Evolutionary conservation across 2,113 vertebrate genomes (phyloP), one percentile per base, ranked within the genome.

Genomic region (Sebastes fasciatus): DNA sequence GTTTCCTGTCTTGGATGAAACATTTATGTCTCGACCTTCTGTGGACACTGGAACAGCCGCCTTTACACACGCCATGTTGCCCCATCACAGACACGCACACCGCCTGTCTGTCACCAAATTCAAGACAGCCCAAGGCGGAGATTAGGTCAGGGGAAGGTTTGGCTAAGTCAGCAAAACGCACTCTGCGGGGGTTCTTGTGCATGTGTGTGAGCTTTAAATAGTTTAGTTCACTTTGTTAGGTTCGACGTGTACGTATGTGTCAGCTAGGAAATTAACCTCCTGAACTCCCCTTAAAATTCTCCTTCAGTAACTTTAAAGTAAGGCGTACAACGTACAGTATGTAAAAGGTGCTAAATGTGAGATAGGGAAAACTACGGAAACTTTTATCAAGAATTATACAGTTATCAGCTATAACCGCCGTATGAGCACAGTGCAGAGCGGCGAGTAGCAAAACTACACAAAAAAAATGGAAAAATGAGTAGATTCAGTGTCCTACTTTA

Each of bases 1-100:
- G 83, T 92, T 88, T 92, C 84, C 91, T 92, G 90, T 74, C 75
- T 61, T n/a, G 9, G 48, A 82, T 88, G 58, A 93, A 91, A 94
- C 84, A 88, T 94, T 90, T 51, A 93, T 89, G 70, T 26, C 74
- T 86, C 4, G 40, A 84, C 57, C 77, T 90, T 90, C 67, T 66
- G 82, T 66, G 26, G 65, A 84, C 71, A 79, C 21, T 54, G 72
- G 46, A 83, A 87, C 83, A 78, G 65, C 68, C 77, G 80, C 86
- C 77, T 90, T 87, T 72, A 78, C 45, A 85, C 77, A 91, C 62
- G 57, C 55, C 62, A 84, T 77, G 55, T 70, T 83, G 70, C 67
- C 55, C 74, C 69, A 84, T 89, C 86, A 90, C 40, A 85, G 80
- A 83, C 75, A 78, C 34, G 19, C 83, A 77, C 58, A 40, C 42